Evolutionary conservation across 1,140 invertebrate genomes (phyloP), one percentile per base, ranked within the genome.

Genomic region (Drosophila chauvacae): DNA sequence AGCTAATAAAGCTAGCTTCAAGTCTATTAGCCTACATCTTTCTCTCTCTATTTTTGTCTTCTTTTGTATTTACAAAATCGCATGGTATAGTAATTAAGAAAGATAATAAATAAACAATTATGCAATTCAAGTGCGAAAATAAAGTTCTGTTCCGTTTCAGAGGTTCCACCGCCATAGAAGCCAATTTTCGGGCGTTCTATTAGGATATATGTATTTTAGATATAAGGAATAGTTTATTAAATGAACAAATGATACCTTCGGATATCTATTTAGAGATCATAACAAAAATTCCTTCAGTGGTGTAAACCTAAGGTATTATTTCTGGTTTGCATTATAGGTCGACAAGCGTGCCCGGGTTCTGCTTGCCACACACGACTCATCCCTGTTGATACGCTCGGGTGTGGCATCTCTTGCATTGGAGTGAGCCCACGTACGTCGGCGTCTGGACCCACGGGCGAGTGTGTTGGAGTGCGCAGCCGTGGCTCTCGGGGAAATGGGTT

Each of bases 291-390:
- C 23, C 23, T 23, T 23, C 23, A 23, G 23, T 23, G 23, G 23
- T 23, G 23, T 23, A 11, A 42, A 7, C 7, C 7, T 14, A 20
- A 7, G 23, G 2, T 39, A 1, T 16, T 26, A 9, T 2, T 59
- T 60, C 10, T 35, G 28, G 18, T 20, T 13, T 18, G 33, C 61
- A 37, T 33, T 6, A 14, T 64, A 23, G 26, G 7, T 1, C 0
- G 55, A 11, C 55, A 64, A n/a, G 2, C 61, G 61, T 7, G 39
- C 23, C 10, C 61, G 61, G 26, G 61, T 64, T 28, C 61, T 23
- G 4, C 60, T 61, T 1, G 61, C 61, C 61, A 64, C 61, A 20
- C 61, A 64, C 7, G 61, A 64, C 37, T 14, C 7, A 7, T 64
- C n/a, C 61, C 42, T 1, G 37, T 41, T 58, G 9, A 7, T 20